Evolutionary conservation across 2,888 invertebrate genomes (phyloP).

Genomic region (Protodeltote pygarga): DNA sequence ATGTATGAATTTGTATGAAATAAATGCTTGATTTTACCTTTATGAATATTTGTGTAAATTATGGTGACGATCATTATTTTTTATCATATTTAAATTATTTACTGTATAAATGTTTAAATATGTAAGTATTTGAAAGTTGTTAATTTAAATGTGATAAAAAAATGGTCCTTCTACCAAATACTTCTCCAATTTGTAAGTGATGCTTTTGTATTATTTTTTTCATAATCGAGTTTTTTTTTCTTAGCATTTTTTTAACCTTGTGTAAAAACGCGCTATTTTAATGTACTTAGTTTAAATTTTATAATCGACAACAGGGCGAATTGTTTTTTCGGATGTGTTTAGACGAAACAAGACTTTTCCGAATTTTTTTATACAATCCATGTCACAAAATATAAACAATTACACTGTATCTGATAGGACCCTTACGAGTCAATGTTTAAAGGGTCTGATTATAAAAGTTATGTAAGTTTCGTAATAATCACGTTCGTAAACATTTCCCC

Average conservation of each 20-base stretch:
- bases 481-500: constrained; percentile 25
- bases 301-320: constrained; percentile 33
- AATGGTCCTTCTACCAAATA: constrained; percentile 42
- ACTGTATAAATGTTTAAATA: constrained; percentile 4
- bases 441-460: background rate
- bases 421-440: too few relatives aligned
- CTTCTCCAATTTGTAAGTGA: constrained; percentile 60
- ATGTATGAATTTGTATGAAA: constrained; percentile 72
- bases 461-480: background rate
- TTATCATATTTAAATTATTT: constrained; percentile 11
- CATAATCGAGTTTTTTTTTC: constrained; percentile 61
- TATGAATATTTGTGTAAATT: constrained; percentile 72
- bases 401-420: too few relatives aligned
- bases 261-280: constrained; percentile 47
- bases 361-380: too few relatives aligned
- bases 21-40: constrained; percentile 70
- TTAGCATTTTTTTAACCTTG: constrained; percentile 55
- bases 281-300: constrained; percentile 58
- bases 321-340: constrained; percentile 22
- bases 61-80: constrained; percentile 32
- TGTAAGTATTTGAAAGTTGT: background rate
- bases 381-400: too few relatives aligned
- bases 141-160: constrained; percentile 4
- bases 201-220: constrained; percentile 66
- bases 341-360: background rate